phyloP scores from a whole-genome alignment of 2,888 invertebrate genomes.

The Agriotes lineatus region DNA sequence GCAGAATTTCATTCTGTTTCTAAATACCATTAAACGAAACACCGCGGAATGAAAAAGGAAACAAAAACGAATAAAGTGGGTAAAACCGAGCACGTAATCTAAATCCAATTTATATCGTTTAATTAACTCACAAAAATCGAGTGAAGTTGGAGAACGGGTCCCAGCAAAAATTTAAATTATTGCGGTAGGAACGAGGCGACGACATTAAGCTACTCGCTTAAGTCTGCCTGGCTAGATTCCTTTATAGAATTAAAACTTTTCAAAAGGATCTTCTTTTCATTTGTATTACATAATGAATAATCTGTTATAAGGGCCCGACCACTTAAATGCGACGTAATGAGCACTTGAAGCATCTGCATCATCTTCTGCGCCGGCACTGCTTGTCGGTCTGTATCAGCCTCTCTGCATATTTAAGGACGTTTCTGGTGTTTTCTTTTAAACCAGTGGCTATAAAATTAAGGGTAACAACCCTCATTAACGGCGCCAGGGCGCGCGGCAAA shows the following conservation, averaged over 20 bases:
- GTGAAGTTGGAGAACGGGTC: constrained; percentile 5
- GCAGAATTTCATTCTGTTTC: constrained; percentile 1
- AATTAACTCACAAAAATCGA: constrained; percentile 21
- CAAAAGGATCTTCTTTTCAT: constrained; percentile 16
- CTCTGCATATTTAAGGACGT: constrained; percentile 27
- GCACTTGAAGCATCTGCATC: constrained; percentile 6
- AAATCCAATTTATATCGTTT: constrained; percentile 24
- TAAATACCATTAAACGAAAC: constrained; percentile 4
- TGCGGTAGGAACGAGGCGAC: constrained; percentile 8
- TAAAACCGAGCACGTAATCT: constrained; percentile 11
- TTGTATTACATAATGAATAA: constrained; percentile 25
- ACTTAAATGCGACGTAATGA: constrained; percentile 25
- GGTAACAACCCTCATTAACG: constrained; percentile 35
- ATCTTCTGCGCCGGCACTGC: not conserved
- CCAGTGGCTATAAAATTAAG: constrained; percentile 37
- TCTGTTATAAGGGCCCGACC: constrained; percentile 5
- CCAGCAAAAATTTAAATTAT: constrained; percentile 19
- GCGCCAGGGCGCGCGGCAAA: constrained; percentile 21
- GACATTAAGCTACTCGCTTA: constrained; percentile 18
- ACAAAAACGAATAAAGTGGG: not conserved
- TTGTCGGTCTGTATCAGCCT: not conserved
- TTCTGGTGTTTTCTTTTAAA: constrained; percentile 36
- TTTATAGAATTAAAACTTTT: constrained; percentile 20
- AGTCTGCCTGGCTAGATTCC: constrained; percentile 11
- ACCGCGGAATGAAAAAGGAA: not conserved